These are phyloP conservation scores for Pluvialis apricaria DNA, from an alignment of 2,113 vertebrate genomes.

Conservation along the genomic window DNA sequence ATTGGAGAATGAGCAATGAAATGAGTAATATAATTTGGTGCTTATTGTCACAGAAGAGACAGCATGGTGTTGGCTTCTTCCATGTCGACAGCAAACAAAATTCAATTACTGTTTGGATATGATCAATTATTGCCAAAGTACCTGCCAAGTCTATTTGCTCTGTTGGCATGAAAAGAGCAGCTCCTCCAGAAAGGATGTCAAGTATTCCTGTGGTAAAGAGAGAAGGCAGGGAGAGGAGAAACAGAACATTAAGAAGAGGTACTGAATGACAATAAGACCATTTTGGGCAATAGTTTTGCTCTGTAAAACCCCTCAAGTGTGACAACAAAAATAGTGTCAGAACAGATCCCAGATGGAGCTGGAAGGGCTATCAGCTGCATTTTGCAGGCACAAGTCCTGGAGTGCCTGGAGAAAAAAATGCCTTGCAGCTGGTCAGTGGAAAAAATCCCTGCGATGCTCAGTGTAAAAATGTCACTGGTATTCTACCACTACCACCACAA, in stretches of 20 bases:
- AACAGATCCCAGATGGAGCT: slow-evolving; percentile 28
- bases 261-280: neutral
- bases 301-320: neutral
- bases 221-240: neutral
- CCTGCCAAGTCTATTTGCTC: slow-evolving; percentile 46
- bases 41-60: neutral
- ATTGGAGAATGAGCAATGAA: neutral
- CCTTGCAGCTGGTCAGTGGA: slow-evolving; percentile 28
- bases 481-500: neutral
- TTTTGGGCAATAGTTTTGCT: neutral
- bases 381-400: too few relatives aligned
- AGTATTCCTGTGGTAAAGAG: neutral
- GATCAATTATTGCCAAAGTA: slow-evolving; percentile 52
- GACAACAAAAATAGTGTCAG: neutral
- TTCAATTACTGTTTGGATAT: slow-evolving; percentile 59
- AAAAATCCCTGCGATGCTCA: neutral
- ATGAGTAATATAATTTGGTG: slow-evolving; percentile 6
- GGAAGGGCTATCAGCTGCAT: neutral
- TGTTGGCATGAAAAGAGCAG: slow-evolving; percentile 9
- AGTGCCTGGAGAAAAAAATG: neutral
- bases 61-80: slow-evolving; percentile 18
- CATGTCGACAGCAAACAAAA: slow-evolving; percentile 16
- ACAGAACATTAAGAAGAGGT: slow-evolving; percentile 1
- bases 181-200: slow-evolving; percentile 26
- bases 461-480: neutral